Base-by-base conservation (phyloP, 2,888 invertebrate species). In the Glyphotaelius pellucidus region DNA sequence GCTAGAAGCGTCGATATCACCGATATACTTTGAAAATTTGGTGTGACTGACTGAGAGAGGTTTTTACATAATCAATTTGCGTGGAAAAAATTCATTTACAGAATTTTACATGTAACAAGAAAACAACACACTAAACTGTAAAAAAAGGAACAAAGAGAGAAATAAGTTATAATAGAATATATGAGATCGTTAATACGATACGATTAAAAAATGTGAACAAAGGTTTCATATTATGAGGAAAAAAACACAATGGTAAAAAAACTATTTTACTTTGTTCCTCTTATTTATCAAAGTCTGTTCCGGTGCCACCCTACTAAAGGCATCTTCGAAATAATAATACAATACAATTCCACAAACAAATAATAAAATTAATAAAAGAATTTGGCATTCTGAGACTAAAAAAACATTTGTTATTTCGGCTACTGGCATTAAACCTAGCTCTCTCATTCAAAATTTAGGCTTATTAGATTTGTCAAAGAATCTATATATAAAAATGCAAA, bases 11-110 rank as follows among this genome's bases (percentile, higher is more conserved):
- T 87, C 87, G 35, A 52, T 87, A 67, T 67, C 67, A 15, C 35
- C 87, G 67, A 25, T 67, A 67, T 12, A 31, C 52, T 35, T 31
- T 32, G 87, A 67, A 31, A 67, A 83, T 83, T 38, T 7, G 25
- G 67, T 67, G 67, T 83, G 35, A 25, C 35, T 38, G n/a, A 83
- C 35, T 38, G n/a, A 83, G 83, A 35, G 83, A 83, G 83, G 35
- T 15, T 25, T 31, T 83, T 25, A n/a, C 67, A 25, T n/a, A 25
- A 25, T 3, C 31, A 81, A 19, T 80, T 80, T 80, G 30, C 31
- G 30, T 80, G 80, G 30, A 25, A n/a, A n/a, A 67, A 25, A 25
- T 9, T 31, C 9, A 81, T 2, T 81, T 31, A 31, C 11, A 14
- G 7, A 32, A 31, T 81, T 31, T 30, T 31, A 3, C 11, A 81